Evolutionary conservation across 1,140 invertebrate genomes (phyloP), one percentile per base, ranked within the genome.

Genomic region (Pseudachorutes palmiensis): DNA sequence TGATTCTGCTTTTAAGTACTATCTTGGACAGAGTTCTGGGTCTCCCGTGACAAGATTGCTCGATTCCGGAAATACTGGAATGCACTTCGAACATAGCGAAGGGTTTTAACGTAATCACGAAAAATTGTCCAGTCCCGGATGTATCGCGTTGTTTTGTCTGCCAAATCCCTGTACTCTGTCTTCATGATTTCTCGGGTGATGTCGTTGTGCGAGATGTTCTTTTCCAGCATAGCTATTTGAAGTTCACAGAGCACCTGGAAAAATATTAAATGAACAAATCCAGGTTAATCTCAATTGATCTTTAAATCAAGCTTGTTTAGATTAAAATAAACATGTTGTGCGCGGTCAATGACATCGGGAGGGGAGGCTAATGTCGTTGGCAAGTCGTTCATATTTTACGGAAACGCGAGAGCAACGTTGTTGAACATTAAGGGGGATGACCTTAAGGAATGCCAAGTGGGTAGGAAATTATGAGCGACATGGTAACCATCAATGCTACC

Each of bases 121-220:
- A 85, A 82, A 67, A 88, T 86, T 31, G 87, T 45, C 81, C 83
- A 87, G 75, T 87, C 85, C 19, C 86, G 79, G 1, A 85, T 70
- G 65, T 82, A 80, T 19, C 82, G 76, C 16, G 74, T 74, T 0
- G 83, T 82, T 26, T 76, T 76, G 19, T 76, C 73, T 1, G 74
- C 72, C 66, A 82, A 75, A 19, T 77, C 75, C 16, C 84, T 78
- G 63, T 77, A 79, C 5, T 83, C 77, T 19, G 77, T 64, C 1
- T 75, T 70, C 85, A 88, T 87, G 26, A 81, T 78, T 31, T 83
- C 80, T 1, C 84, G 77, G 0, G 75, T 76, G 1, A 86, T 79
- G 71, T 85, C 82, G 0, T 74, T 65, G 1, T 80, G 75, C 12
- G 76, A 76, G 3, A 85, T 76, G 1, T 79, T 78, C n/a, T 81